Evolutionary conservation across 2,888 invertebrate species (phyloP), one percentile per base, ranked within the genome.

Genomic region (Patella depressa): DNA sequence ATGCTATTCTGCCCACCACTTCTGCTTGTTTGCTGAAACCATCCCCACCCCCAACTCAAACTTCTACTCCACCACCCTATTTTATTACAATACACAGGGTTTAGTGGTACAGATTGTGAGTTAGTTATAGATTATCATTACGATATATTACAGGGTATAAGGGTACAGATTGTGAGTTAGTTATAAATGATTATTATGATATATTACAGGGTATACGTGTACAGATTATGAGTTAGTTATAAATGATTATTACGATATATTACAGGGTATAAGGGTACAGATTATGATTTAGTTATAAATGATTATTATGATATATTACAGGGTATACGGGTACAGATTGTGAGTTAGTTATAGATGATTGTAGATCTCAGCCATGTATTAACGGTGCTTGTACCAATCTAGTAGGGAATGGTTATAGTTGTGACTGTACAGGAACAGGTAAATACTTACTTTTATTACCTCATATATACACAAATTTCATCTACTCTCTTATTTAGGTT

Each of bases 301-400:
- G 92, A 95, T 5, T 4, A 54, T 17, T 75, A 12, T n/a, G 15
- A 65, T 71, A 45, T 74, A 24, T 80, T 79, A n/a, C 75, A 87
- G 90, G 90, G 12, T 91, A 83, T 83, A 85, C 83, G 86, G 94
- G 94, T 19, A 88, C 89, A 29, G 89, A 91, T 75, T 94, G 94
- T 84, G 93, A 93, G 79, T 88, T 87, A 53, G 85, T 91, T 71
- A 88, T 93, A 17, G 92, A 93, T 85, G 92, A 95, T 5, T 95
- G 95, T 85, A 83, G 80, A 4, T 72, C 77, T n/a, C 93, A 93
- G 83, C 90, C 90, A 0, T 91, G 91, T 80, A n/a, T 76, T 5
- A 84, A 90, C 77, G 87, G 87, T 2, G 83, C 76, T 0, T 80
- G 80, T 14, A 87, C 86, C 79, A 84, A 81, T 14, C 82, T 86